A percentile compares a stretch with the other conserved stretches of the same genome.
Conservation (phyloP, 35 echinoderm and acorn worm species). For the Amphiura filiformis region DNA sequence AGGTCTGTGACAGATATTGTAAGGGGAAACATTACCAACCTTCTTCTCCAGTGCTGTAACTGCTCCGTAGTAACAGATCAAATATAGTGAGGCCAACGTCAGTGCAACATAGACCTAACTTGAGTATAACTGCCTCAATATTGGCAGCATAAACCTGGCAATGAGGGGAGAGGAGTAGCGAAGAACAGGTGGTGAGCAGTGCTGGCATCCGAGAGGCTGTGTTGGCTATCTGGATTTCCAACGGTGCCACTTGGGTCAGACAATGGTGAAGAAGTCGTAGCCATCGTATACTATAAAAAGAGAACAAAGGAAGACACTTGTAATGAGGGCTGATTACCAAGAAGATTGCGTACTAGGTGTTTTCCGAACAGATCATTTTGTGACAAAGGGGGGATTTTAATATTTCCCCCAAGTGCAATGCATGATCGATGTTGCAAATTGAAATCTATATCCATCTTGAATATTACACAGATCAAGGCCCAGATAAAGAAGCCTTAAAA, state of each 20-base stretch:
- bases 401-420: no score
- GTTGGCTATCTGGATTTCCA: constrained; percentile 54
- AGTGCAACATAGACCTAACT: constrained; percentile 72
- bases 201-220: constrained; percentile 61
- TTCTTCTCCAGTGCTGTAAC: constrained; percentile 41
- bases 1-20: no score
- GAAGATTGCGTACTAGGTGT: no score
- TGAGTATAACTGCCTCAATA: constrained; percentile 84
- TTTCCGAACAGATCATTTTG: no score
- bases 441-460: no score
- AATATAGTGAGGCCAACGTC: constrained; percentile 85
- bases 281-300: constrained; percentile 74
- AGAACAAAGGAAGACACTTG: neutral
- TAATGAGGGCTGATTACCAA: no score
- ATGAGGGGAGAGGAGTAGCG: constrained; percentile 79
- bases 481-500: no score
- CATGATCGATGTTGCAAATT: no score
- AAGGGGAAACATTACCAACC: no score
- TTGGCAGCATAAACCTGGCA: constrained; percentile 63
- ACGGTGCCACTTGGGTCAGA: constrained; percentile 50
- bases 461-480: no score
- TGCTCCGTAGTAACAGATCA: constrained; percentile 84
- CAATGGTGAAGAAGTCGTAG: constrained; percentile 87
- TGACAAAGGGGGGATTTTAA: no score
- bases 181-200: constrained; percentile 87